Base-by-base conservation (phyloP, 2,113 vertebrate species). In the Ranitomeya variabilis region DNA sequence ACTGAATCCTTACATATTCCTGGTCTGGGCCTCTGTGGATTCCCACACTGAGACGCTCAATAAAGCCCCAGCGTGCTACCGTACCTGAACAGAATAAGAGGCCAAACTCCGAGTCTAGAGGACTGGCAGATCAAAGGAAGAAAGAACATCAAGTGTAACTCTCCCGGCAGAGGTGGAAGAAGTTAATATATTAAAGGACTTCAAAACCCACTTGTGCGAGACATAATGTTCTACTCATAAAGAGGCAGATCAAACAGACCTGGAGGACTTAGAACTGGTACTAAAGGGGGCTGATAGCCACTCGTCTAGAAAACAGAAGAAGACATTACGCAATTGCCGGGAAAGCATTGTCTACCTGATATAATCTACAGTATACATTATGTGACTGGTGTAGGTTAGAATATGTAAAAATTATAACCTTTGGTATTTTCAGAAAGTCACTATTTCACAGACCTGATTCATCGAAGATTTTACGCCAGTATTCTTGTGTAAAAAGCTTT, bases 101-200 rank as follows among this genome's bases (percentile, higher is more conserved):
- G 81, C 62, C 81, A 83, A 83, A 83, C 81, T 67, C 37, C 19
- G 7, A 83, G 37, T 67, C 62, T 67, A 67, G 8, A 83, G 81
- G 62, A 83, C 81, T 83, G 62, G 52, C 51, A 83, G 81, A 83
- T 83, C 62, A 83, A 83, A 83, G 81, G n/a, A 12, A 23, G 23
- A 6, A 67, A 52, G 45, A n/a, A 67, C 81, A 83, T 66, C 81
- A 67, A 83, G 62, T 54, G 81, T 8, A 52, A 52, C 81, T 83
- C 62, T 83, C 19, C 79, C 16, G 45, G 19, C 45, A 52, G 81
- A 83, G 81, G 81, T 83, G 62, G 21, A 67, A 67, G 37, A 67
- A 83, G 81, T 83, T 83, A 83, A 83, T 83, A 54, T 83, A 83
- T 83, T 67, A 67, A 83, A 66, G 64, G 62, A 83, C 81, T 83